Evolutionary conservation across 2,113 vertebrate genomes (phyloP).

Genomic region (Barbus barbus): DNA sequence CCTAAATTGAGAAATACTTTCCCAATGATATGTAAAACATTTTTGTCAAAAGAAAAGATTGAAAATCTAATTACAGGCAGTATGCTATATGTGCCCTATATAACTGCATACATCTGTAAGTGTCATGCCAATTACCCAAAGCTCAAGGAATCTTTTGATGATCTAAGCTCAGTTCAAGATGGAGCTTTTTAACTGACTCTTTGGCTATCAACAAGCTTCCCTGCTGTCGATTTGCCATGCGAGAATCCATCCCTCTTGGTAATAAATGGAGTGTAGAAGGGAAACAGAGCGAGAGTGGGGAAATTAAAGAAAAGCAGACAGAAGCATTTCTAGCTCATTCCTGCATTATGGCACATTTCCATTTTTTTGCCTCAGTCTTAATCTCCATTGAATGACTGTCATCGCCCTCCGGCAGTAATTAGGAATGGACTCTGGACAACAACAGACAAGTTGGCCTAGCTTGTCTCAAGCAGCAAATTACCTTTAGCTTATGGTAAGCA

Average conservation of each 20-base stretch:
- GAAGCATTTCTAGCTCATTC: slow-evolving; percentile 73
- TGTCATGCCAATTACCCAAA: neutral
- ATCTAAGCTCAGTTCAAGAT: slow-evolving; percentile 47
- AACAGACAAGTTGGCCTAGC: slow-evolving; percentile 74
- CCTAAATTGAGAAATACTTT: neutral
- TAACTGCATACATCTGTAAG: neutral
- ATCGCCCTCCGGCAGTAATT: slow-evolving; percentile 77
- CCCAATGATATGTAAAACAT: neutral
- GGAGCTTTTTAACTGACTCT: slow-evolving; percentile 43
- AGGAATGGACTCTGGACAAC: slow-evolving; percentile 76
- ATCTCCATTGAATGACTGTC: slow-evolving; percentile 79
- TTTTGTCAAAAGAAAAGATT: neutral
- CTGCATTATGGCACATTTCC: slow-evolving; percentile 75
- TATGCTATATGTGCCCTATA: neutral
- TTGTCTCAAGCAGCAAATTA: slow-evolving; percentile 78
- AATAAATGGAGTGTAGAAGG: slow-evolving; percentile 57
- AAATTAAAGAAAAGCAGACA: slow-evolving; percentile 69
- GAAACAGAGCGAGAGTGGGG: slow-evolving; percentile 52
- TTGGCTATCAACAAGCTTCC: slow-evolving; percentile 47
- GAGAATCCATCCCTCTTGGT: slow-evolving; percentile 62
- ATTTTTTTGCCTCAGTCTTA: slow-evolving; percentile 73
- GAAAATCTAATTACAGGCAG: neutral
- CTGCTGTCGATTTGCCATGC: slow-evolving; percentile 53
- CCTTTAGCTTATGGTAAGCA: slow-evolving; percentile 81
- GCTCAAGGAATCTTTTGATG: slow-evolving; percentile 39